Evolutionary conservation across 2,113 vertebrate species (phyloP).

Genomic region (Bos indicus): DNA sequence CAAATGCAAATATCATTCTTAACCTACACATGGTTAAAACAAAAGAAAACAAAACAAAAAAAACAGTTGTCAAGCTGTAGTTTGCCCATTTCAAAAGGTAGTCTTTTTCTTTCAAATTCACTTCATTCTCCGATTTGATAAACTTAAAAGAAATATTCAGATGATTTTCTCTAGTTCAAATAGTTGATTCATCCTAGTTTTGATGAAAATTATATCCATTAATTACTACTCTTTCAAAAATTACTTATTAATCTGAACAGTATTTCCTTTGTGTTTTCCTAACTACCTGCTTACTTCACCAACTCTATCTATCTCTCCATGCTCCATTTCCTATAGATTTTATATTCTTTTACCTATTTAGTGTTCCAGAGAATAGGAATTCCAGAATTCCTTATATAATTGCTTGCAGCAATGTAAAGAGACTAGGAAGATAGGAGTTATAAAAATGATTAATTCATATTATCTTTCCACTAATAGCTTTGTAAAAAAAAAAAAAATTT

Average conservation of each 20-base stretch:
- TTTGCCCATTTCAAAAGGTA: background rate
- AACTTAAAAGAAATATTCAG: background rate
- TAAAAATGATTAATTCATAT: background rate
- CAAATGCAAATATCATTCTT: background rate
- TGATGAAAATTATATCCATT: background rate
- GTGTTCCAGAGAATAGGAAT: background rate
- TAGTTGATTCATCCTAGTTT: background rate
- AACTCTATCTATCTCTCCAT: background rate
- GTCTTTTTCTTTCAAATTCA: background rate
- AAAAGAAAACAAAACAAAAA: background rate
- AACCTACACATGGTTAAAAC: accelerated
- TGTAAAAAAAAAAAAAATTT: background rate
- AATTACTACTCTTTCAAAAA: background rate
- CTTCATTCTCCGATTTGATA: background rate
- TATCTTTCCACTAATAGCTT: background rate
- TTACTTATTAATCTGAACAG: background rate
- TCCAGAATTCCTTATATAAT: background rate
- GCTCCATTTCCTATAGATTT: background rate
- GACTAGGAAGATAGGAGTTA: background rate
- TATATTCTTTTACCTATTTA: background rate
- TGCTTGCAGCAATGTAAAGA: background rate
- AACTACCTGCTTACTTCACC: background rate
- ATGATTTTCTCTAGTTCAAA: background rate
- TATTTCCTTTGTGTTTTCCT: background rate
- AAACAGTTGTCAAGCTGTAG: background rate